Conservation (phyloP, 2,797 vertebrate species). For the Sarcophilus harrisii region DNA sequence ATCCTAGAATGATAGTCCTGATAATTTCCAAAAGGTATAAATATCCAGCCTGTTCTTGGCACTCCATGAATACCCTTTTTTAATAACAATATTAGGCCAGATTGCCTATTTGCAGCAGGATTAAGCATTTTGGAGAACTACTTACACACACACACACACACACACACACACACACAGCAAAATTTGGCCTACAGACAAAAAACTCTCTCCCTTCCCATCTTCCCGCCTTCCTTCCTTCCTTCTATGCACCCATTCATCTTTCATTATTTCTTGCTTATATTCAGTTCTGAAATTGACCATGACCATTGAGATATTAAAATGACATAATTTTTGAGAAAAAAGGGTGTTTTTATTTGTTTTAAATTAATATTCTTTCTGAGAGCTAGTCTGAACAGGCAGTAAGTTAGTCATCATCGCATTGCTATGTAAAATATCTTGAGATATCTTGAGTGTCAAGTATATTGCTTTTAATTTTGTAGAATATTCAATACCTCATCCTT, state of each 20-base stretch:
- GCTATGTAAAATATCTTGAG: background rate
- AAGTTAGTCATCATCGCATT: background rate
- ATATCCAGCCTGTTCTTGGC: background rate
- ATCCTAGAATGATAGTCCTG: background rate
- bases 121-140: constrained; percentile 3
- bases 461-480: background rate
- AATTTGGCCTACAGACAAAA: background rate
- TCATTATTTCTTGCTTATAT: background rate
- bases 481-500: background rate
- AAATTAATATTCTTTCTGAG: background rate
- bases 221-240: background rate
- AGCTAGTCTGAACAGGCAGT: background rate
- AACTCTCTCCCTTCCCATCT: background rate
- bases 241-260: background rate
- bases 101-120: constrained; percentile 20
- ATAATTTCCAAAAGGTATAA: background rate
- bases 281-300: constrained; percentile 35
- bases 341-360: background rate
- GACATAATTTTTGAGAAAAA: constrained; percentile 17
- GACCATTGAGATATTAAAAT: constrained; percentile 8
- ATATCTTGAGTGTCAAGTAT: background rate
- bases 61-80: background rate
- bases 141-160: background rate
- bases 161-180: background rate
- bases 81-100: background rate